Conservation (phyloP, 2,888 invertebrate genomes). For the Agrilus mali region DNA sequence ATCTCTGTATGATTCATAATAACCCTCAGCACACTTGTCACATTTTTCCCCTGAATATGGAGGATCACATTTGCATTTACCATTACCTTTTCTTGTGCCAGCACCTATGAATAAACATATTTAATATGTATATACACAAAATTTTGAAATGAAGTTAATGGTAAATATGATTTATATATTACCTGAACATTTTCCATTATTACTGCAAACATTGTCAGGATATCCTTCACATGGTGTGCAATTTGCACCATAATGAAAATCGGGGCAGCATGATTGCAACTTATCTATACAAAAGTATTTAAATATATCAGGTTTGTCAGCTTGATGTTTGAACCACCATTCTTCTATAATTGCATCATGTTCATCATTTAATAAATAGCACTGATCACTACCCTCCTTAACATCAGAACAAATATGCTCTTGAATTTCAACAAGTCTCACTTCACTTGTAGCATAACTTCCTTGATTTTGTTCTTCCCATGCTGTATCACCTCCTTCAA, state of each 20-base stretch:
- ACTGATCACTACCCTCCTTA: slow-evolving; percentile 60
- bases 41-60: slow-evolving; percentile 75
- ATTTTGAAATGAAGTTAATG: slow-evolving; percentile 24
- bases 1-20: slow-evolving; percentile 63
- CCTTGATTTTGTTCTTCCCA: slow-evolving; percentile 85
- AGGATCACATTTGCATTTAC: slow-evolving; percentile 72
- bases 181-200: slow-evolving; percentile 54
- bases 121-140: too few relatives aligned
- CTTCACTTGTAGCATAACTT: slow-evolving; percentile 75
- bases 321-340: slow-evolving; percentile 71
- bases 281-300: slow-evolving; percentile 70
- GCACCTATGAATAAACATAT: slow-evolving; percentile 42
- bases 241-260: slow-evolving; percentile 67
- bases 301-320: slow-evolving; percentile 41
- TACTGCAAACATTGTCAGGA: slow-evolving; percentile 61
- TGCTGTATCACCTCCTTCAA: slow-evolving; percentile 85
- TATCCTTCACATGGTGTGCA: slow-evolving; percentile 71
- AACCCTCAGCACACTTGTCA: slow-evolving; percentile 60
- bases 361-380: slow-evolving; percentile 73
- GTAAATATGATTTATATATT: too few relatives aligned
- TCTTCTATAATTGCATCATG: slow-evolving; percentile 71
- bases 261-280: slow-evolving; percentile 71
- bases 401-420: slow-evolving; percentile 73
- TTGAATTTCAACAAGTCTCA: slow-evolving; percentile 82
- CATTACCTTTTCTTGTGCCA: slow-evolving; percentile 88